Evolutionary conservation across 2,113 vertebrate genomes (phyloP).

Genomic region (Rutilus rutilus): DNA sequence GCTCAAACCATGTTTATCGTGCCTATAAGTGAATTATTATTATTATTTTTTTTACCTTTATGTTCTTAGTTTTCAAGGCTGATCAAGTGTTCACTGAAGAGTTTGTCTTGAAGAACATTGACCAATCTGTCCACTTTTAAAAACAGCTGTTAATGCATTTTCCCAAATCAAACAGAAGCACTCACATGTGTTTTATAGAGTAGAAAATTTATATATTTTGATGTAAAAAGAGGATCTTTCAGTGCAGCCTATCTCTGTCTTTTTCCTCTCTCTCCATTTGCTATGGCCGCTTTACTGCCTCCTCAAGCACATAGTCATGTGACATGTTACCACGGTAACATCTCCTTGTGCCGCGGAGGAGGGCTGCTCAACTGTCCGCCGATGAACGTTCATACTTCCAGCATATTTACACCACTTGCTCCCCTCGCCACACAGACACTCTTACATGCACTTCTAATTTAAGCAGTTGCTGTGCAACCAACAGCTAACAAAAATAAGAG

Average conservation of each 20-base stretch:
- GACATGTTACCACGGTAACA: conserved; percentile 56
- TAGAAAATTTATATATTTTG: background rate
- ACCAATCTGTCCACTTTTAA: background rate
- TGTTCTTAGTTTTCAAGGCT: background rate
- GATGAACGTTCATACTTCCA: conserved; percentile 34
- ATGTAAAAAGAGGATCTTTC: background rate
- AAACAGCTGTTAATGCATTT: background rate
- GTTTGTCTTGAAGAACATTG: background rate
- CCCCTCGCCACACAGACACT: background rate
- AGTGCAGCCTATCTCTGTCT: background rate
- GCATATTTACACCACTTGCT: conserved; percentile 13
- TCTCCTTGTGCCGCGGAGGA: conserved; percentile 46
- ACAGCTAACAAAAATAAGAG: conserved; percentile 18
- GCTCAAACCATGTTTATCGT: no score
- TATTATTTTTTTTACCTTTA: no score
- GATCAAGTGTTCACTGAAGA: background rate
- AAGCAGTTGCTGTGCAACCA: conserved; percentile 18
- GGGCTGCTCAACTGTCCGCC: conserved; percentile 40
- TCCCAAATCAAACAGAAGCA: background rate
- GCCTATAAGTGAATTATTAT: no score
- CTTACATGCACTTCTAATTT: conserved; percentile 16
- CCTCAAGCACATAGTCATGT: conserved; percentile 47
- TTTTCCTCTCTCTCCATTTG: conserved; percentile 27
- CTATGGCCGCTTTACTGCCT: conserved; percentile 26
- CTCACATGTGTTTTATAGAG: background rate